Percentiles rank a stretch among this genome's conserved stretches.
Evolutionary conservation across 2,797 vertebrate genomes (phyloP).

Genomic region (Moxostoma hubbsi): DNA sequence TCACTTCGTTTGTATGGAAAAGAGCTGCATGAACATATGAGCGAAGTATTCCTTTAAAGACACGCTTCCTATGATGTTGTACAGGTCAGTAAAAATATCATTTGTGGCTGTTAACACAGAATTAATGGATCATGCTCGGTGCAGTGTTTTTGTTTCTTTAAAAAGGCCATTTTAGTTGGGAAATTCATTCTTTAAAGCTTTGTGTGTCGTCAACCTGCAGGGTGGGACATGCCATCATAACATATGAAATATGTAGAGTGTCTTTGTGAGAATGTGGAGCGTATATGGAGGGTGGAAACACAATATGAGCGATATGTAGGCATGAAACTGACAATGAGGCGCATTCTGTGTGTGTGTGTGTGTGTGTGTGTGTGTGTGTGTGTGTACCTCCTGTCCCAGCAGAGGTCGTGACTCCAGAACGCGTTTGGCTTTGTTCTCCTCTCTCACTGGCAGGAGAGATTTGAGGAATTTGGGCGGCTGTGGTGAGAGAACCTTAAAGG

Average conservation of each 20-base stretch:
- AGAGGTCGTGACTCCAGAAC: slow-evolving; percentile 89
- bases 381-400: slow-evolving; percentile 90
- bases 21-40: too few species aligned
- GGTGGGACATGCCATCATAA: background rate
- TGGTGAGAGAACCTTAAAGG: slow-evolving; percentile 94
- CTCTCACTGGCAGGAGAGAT: slow-evolving; percentile 92
- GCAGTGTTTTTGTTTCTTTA: too few species aligned
- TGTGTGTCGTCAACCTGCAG: too few species aligned
- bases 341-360: background rate
- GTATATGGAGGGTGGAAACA: background rate
- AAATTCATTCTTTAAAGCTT: too few species aligned
- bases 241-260: background rate
- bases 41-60: too few species aligned
- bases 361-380: slow-evolving; percentile 3
- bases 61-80: too few species aligned
- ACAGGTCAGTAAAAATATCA: too few species aligned
- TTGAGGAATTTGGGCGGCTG: slow-evolving; percentile 97
- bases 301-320: slow-evolving; percentile 1
- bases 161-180: too few species aligned
- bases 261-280: background rate
- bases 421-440: slow-evolving; percentile 88
- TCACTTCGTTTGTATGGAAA: too few species aligned
- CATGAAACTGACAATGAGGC: slow-evolving; percentile 7
- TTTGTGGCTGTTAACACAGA: too few species aligned
- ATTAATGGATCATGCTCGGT: too few species aligned